Evolutionary conservation across 2,113 vertebrate genomes (phyloP).

Genomic region (Capreolus pygargus): DNA sequence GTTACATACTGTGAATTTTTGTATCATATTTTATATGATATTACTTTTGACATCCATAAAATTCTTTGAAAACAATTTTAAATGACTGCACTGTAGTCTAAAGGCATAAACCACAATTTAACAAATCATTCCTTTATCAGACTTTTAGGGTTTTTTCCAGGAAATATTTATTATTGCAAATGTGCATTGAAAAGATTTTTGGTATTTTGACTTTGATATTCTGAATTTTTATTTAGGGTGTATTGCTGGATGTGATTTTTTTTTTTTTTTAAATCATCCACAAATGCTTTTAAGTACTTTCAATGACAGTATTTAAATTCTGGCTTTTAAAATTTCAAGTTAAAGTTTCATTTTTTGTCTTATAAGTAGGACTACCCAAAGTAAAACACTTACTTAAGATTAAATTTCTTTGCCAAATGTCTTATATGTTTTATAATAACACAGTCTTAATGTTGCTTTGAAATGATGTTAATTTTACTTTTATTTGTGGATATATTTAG

Average conservation of each 20-base stretch:
- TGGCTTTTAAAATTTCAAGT: neutral
- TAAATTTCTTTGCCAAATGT: neutral
- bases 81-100: neutral
- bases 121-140: neutral
- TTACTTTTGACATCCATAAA: neutral
- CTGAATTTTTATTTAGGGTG: neutral
- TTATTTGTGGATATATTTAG: neutral
- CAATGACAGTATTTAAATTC: neutral
- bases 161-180: neutral
- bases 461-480: conserved; percentile 5
- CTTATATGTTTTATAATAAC: neutral
- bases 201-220: neutral
- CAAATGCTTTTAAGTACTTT: neutral
- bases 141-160: neutral
- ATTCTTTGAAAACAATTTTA: neutral
- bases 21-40: neutral
- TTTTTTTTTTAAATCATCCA: neutral
- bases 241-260: neutral
- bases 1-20: neutral
- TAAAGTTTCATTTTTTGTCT: neutral
- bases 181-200: neutral
- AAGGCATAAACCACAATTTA: neutral
- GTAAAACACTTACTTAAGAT: neutral
- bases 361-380: neutral
- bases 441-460: neutral